A percentile compares a stretch with the other conserved stretches of the same genome.
Evolutionary conservation across 2,113 vertebrate species (phyloP).

Genomic region (Pogona vitticeps): DNA sequence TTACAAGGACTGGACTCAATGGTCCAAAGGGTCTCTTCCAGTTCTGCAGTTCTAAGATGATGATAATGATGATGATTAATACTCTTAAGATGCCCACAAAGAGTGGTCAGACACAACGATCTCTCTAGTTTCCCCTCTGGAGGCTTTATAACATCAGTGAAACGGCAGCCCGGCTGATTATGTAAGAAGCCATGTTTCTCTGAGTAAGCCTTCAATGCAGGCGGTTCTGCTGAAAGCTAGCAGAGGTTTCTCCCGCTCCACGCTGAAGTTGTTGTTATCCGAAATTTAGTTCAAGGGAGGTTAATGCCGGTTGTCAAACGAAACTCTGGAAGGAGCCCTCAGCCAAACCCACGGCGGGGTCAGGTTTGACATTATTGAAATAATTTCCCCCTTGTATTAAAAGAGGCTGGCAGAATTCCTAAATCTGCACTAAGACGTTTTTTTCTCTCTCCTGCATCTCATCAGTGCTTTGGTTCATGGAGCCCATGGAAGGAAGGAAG

Average conservation of each 20-base stretch:
- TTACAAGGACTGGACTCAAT: too few relatives aligned
- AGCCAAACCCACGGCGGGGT: neutral
- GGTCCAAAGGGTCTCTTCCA: too few relatives aligned
- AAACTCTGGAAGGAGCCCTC: neutral
- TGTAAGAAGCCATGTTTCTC: neutral
- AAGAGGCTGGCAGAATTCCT: neutral
- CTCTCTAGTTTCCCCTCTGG: neutral
- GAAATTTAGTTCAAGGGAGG: neutral
- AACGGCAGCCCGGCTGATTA: neutral
- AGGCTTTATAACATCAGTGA: neutral
- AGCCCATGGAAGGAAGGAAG: neutral
- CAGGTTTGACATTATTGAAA: constrained; percentile 1
- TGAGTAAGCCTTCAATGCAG: neutral
- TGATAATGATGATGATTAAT: too few relatives aligned
- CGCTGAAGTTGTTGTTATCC: neutral
- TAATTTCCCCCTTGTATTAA: neutral
- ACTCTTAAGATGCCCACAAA: neutral
- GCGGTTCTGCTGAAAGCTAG: neutral
- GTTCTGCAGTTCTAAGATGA: too few relatives aligned
- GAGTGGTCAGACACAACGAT: too few relatives aligned
- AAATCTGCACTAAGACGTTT: accelerated
- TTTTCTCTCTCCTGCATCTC: neutral
- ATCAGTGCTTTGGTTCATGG: neutral
- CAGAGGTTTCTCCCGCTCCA: neutral
- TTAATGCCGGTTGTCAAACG: neutral